A percentile compares a stretch with the other conserved stretches of the same genome.
Conservation (phyloP, 2,113 vertebrate genomes). For the Cygnus buccinator region DNA sequence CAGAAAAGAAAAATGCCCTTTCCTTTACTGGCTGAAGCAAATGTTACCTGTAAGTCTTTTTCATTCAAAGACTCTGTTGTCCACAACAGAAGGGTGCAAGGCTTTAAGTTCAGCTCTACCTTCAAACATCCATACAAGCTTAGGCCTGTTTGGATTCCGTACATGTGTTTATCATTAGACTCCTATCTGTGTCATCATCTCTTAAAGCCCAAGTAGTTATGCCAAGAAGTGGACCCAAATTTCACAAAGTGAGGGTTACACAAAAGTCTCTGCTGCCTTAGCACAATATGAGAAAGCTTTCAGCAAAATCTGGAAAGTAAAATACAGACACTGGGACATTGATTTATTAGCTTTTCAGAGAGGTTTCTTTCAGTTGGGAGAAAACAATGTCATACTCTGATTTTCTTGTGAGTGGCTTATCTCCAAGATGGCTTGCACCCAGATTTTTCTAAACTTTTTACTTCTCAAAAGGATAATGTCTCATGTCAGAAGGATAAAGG, state of each 20-base stretch:
- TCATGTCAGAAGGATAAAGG: background rate
- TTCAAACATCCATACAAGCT: background rate
- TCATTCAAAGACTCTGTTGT: background rate
- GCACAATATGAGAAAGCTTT: background rate
- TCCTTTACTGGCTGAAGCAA: background rate
- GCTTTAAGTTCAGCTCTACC: background rate
- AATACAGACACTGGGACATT: background rate
- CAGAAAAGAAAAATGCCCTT: background rate
- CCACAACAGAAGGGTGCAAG: background rate
- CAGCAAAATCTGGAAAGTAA: background rate
- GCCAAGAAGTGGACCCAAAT: background rate
- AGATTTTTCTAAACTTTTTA: background rate
- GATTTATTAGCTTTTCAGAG: background rate
- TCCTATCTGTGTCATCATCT: fast-evolving
- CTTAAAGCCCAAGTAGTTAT: background rate
- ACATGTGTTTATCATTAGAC: background rate
- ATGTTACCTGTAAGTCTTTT: background rate
- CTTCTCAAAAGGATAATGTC: background rate
- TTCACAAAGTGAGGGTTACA: background rate
- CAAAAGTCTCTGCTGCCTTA: background rate
- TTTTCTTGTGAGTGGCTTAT: background rate
- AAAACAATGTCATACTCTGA: background rate
- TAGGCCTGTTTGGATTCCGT: background rate
- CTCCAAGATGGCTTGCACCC: background rate
- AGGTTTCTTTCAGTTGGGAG: background rate